A percentile compares a stretch with the other conserved stretches of the same genome.
Conservation (phyloP, 2,888 invertebrate genomes). For the Eilema griseolum region DNA sequence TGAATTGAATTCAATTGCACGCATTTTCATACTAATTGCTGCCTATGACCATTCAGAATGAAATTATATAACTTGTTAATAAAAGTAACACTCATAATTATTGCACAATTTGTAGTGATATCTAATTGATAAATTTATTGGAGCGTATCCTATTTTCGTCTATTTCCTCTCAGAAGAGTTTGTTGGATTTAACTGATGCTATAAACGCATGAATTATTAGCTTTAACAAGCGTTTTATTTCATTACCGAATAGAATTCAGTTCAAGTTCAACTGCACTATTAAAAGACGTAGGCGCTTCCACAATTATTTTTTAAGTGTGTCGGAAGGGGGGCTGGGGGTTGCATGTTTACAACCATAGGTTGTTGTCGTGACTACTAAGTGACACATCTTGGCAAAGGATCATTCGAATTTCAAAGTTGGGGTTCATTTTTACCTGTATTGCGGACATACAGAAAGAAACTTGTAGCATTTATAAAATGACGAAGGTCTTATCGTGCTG, state of each 20-base stretch:
- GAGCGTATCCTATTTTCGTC: neutral
- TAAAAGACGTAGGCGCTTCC: neutral
- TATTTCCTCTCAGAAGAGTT: constrained; percentile 1
- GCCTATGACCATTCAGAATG: neutral
- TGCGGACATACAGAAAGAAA: too few relatives aligned
- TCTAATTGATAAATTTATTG: constrained; percentile 1
- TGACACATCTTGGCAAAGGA: too few relatives aligned
- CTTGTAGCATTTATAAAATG: too few relatives aligned
- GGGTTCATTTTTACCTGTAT: too few relatives aligned
- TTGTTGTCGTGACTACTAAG: too few relatives aligned
- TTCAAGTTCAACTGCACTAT: neutral
- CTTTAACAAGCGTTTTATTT: neutral
- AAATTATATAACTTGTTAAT: neutral
- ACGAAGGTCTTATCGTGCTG: too few relatives aligned
- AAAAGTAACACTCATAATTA: neutral
- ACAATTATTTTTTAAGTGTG: too few relatives aligned
- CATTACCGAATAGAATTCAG: neutral
- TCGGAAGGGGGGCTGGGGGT: too few relatives aligned
- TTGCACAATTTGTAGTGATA: neutral
- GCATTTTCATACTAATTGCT: neutral
- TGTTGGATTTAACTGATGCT: neutral
- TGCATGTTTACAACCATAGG: too few relatives aligned
- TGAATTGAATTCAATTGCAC: neutral
- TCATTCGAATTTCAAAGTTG: too few relatives aligned
- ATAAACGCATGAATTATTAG: neutral